Percentiles rank a stretch among this genome's conserved stretches.
These are phyloP conservation scores for Dolichomitus sp. DNA, from an alignment of 2,888 invertebrate genomes.

Conservation along the genomic window DNA sequence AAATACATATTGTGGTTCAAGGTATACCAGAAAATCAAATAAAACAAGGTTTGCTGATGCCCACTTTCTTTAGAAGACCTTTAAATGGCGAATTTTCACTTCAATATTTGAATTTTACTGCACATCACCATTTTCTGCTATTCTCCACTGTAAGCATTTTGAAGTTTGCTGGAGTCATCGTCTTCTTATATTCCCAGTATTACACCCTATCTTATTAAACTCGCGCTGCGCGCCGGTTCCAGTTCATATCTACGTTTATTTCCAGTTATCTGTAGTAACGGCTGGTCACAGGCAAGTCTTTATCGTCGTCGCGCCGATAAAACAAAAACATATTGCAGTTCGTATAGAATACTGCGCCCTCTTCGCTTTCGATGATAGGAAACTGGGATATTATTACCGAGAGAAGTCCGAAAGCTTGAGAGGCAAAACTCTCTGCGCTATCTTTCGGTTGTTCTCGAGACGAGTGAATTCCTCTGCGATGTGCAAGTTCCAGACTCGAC, in stretches of 20 bases:
- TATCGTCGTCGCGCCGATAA: slow-evolving; percentile 16
- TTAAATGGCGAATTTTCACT: no score
- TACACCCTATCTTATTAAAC: not conserved
- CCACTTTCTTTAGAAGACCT: no score
- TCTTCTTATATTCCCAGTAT: slow-evolving; percentile 2
- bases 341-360: slow-evolving; percentile 1
- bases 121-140: not conserved
- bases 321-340: slow-evolving; percentile 35
- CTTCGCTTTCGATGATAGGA: slow-evolving; percentile 17
- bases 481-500: slow-evolving; percentile 44
- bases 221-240: not conserved
- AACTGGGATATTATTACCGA: slow-evolving; percentile 34
- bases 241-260: slow-evolving; percentile 33
- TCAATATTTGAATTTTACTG: not conserved
- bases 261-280: slow-evolving; percentile 13
- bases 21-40: not conserved
- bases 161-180: not conserved
- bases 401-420: slow-evolving; percentile 29
- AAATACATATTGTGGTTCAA: no score
- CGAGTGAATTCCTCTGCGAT: slow-evolving; percentile 46
- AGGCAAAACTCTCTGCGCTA: slow-evolving; percentile 36
- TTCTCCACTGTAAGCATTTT: not conserved
- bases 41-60: not conserved
- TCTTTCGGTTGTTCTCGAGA: slow-evolving; percentile 39
- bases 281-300: not conserved